Base-by-base conservation (phyloP, 2,888 invertebrate genomes). In the Lochmaea capreae region DNA sequence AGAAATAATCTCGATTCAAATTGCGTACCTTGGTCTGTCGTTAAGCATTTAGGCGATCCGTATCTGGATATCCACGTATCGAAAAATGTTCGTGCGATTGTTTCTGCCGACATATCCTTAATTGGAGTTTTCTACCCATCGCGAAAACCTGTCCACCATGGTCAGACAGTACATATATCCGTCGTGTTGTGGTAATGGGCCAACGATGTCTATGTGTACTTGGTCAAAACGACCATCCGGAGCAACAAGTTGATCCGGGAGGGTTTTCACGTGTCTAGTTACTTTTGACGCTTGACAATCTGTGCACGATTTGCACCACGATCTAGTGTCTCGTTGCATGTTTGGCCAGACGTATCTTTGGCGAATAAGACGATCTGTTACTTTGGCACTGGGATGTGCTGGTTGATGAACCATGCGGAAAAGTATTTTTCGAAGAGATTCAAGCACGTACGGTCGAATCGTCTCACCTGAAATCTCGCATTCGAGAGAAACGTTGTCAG, bases 131-230 rank as follows among this genome's bases (percentile, higher is more conserved):
- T 82, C 81, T 5, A 83, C 82, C 83, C 83, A 85, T 6, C 80
- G 72, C 2, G 82, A 75, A 72, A 82, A 84, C 2, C 84, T 52
- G 67, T 87, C 84, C 8, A 84, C 80, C 12, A 79, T 77, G 0
- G 85, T 86, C 0, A 85, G 78, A 43, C 81, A 82, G 73, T 85
- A 86, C 10, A 76, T 67, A 67, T 76, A 81, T 12, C 78, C 82
- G 14, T 80, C 52, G 1, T 81, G 81, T 2, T 71, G 9, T 16
- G 87, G 85, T 10, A 88, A 74, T 0, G 87, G 87, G 2, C 87
- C 87, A 1, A 89, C 83, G 8, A 89, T 78, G 77, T 88, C 87
- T 3, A 88, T 80, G 77, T 88, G 87, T 6, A 88, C 79, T 72
- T 87, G 86, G 3, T 80, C 74, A 77, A 88, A 87, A 26, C 86